phyloP scores from a whole-genome alignment of 2,888 invertebrate genomes.

The Norana najaformis region DNA sequence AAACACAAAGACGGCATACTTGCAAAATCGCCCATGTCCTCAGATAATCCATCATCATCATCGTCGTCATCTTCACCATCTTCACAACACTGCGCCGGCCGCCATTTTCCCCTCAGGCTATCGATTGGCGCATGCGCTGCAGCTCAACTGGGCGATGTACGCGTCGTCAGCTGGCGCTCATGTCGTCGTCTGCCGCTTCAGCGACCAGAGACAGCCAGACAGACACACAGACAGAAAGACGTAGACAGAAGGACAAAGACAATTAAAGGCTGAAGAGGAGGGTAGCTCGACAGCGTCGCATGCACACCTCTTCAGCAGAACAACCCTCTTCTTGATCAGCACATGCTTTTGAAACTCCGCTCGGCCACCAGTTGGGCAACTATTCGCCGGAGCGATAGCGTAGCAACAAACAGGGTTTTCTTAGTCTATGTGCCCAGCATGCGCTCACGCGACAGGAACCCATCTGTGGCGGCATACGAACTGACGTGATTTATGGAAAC shows the following conservation, averaged over 20 bases:
- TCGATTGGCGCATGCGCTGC: background rate
- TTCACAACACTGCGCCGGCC: no score
- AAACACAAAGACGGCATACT: constrained; percentile 10
- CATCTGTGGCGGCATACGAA: background rate
- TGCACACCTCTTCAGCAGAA: background rate
- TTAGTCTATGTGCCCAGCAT: background rate
- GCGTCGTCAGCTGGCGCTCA: background rate
- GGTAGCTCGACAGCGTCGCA: background rate
- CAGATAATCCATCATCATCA: constrained; percentile 23
- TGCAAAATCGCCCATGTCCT: constrained; percentile 8
- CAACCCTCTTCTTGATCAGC: background rate
- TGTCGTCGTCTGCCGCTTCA: constrained; percentile 4
- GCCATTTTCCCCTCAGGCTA: background rate
- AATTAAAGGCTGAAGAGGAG: background rate
- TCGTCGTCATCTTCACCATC: background rate
- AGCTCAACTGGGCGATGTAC: background rate
- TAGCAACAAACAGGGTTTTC: background rate
- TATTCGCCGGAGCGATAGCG: background rate
- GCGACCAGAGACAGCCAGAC: background rate
- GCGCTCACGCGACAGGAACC: background rate
- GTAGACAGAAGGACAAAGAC: background rate
- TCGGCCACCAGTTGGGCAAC: background rate
- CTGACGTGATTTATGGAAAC: constrained; percentile 6
- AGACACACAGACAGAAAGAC: background rate
- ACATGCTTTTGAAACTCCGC: background rate